These are phyloP conservation scores for Trissolcus brochymenae DNA, from an alignment of 2,888 invertebrate species.

Conservation along the genomic window DNA sequence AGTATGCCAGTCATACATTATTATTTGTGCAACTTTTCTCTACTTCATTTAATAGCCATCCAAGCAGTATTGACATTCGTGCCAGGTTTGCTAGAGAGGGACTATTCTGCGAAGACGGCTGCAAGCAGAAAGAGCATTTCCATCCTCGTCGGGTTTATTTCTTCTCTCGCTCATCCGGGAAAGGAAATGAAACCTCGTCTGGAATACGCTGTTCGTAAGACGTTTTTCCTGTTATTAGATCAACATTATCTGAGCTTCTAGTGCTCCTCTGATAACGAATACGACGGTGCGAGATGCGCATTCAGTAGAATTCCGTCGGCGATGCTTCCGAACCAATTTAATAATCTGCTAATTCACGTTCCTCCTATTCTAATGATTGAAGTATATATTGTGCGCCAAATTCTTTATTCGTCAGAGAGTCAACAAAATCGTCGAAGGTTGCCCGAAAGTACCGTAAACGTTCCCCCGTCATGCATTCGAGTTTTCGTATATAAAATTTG, in stretches of 20 bases:
- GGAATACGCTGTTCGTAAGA: slow-evolving; percentile 62
- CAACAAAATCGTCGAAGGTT: slow-evolving; percentile 1
- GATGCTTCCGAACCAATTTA: slow-evolving; percentile 54
- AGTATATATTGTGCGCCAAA: slow-evolving; percentile 24
- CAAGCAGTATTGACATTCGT: slow-evolving; percentile 52
- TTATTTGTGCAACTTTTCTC: slow-evolving; percentile 33
- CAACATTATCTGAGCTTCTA: slow-evolving; percentile 63
- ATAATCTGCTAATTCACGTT: slow-evolving; percentile 53
- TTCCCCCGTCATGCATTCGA: no score
- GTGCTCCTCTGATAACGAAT: slow-evolving; percentile 56
- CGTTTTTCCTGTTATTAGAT: slow-evolving; percentile 72
- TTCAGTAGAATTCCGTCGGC: slow-evolving; percentile 48
- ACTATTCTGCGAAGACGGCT: slow-evolving; percentile 51
- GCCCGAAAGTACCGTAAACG: not conserved
- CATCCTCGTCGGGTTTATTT: slow-evolving; percentile 46
- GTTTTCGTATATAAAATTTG: no score
- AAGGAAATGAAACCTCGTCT: slow-evolving; percentile 72
- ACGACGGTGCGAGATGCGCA: slow-evolving; percentile 42
- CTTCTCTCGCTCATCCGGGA: slow-evolving; percentile 60
- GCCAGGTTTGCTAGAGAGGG: slow-evolving; percentile 42
- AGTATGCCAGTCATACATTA: slow-evolving; percentile 42
- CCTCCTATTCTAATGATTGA: slow-evolving; percentile 45
- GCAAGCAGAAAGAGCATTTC: slow-evolving; percentile 40
- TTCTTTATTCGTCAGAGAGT: slow-evolving; percentile 23
- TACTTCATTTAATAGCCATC: slow-evolving; percentile 43